Base-by-base conservation (phyloP, 2,888 invertebrate species). In the Odontothrips loti region DNA sequence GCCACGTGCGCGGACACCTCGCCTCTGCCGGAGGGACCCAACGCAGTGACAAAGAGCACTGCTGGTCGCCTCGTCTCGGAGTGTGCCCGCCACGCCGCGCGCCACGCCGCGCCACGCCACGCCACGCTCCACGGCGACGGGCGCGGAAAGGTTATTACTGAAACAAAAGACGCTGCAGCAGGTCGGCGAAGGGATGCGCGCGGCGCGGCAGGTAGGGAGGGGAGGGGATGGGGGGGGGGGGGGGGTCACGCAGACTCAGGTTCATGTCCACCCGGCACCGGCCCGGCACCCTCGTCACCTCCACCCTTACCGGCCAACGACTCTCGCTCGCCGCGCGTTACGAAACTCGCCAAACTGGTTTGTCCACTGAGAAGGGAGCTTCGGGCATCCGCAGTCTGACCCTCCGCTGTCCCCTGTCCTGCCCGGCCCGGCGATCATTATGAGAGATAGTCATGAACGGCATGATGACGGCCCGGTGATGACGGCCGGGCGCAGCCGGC, bases 121-220 rank as follows among this genome's bases (percentile, higher is more conserved):
- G 34, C 34, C 34, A 6, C 34, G 34, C 34, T 43, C 20, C 58
- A 20, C 58, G 34, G 58, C 58, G 58, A 27, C 68, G 68, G 11
- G 68, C 68, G 23, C 27, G 27, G 68, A 75, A 75, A 75, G 68
- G 68, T 75, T 75, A 75, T 75, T 75, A 75, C 68, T 75, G 68
- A 75, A 75, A 75, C 68, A 75, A 75, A 75, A 75, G 68, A 27
- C 27, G 68, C 27, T 75, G 68, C 68, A 75, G 68, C 68, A 75
- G 68, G 68, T 75, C 68, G 58, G 20, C 58, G 58, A 15, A 17
- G 58, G 58, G 58, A 58, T 58, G 58, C 20, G 34, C n/a, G 68
- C 68, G 4, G 68, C 68, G 68, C 23, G 23, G 68, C 68, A 27
- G 68, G 68, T 23, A 23, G 27, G 68, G 23, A 27, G 23, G 68